Conservation (phyloP, 2,113 vertebrate genomes). For the Psilopogon haemacephalus region DNA sequence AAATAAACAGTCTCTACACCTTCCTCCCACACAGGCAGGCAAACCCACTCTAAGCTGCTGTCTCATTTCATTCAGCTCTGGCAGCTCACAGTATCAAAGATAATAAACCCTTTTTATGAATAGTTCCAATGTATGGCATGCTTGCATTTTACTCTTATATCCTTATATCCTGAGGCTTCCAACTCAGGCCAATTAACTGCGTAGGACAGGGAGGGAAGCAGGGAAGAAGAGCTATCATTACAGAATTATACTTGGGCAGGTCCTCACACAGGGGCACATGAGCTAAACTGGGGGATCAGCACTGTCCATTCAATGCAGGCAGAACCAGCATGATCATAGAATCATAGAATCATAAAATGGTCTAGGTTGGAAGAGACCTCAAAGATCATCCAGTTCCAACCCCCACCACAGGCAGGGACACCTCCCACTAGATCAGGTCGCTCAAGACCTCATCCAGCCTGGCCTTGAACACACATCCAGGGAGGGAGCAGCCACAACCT, state of each 20-base stretch:
- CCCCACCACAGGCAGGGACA: too few relatives aligned
- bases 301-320: fast-evolving
- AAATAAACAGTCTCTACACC: constrained; percentile 49
- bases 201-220: neutral
- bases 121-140: neutral
- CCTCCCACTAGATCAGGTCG: too few relatives aligned
- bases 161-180: constrained; percentile 1
- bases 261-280: fast-evolving
- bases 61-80: constrained; percentile 27
- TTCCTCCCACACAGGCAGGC: neutral
- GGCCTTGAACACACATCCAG: too few relatives aligned
- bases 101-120: constrained; percentile 38
- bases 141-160: constrained; percentile 12
- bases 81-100: constrained; percentile 12
- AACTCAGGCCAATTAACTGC: neutral
- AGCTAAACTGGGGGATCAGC: neutral
- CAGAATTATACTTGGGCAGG: neutral
- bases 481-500: too few relatives aligned
- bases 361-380: too few relatives aligned
- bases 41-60: neutral
- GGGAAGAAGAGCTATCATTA: neutral
- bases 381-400: too few relatives aligned
- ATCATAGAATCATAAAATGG: too few relatives aligned
- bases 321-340: neutral
- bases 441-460: too few relatives aligned